These are phyloP conservation scores for Megalops atlanticus DNA, from an alignment of 2,113 vertebrate species.

Conservation along the genomic window DNA sequence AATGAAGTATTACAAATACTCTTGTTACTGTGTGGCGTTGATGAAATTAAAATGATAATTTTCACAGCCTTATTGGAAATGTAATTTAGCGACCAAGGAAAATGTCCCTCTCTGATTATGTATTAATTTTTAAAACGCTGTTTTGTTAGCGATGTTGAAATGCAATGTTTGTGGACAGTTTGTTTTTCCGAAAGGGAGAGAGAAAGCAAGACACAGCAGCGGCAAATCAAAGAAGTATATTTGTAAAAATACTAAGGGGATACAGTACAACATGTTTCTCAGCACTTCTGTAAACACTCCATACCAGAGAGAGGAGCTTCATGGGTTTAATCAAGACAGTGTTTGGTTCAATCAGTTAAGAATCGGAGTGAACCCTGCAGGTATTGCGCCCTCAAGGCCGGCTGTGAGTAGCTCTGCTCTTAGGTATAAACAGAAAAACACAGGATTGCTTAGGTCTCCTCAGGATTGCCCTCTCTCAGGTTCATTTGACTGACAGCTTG, in stretches of 20 bases:
- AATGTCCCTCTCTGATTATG: not conserved
- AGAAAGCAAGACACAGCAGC: not conserved
- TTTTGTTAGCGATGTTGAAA: not conserved
- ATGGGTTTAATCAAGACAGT: too few species aligned
- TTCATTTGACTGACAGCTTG: too few species aligned
- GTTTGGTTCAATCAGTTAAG: too few species aligned
- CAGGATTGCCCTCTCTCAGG: too few species aligned
- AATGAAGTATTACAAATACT: slow-evolving; percentile 9
- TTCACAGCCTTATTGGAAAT: slow-evolving; percentile 26
- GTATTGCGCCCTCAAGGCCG: too few species aligned
- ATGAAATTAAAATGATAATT: slow-evolving; percentile 12
- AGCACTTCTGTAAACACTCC: not conserved
- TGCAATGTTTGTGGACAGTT: not conserved
- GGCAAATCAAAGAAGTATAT: not conserved
- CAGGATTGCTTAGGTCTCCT: too few species aligned
- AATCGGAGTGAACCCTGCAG: too few species aligned
- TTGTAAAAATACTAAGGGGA: not conserved
- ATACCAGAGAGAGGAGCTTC: not conserved
- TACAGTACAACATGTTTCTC: not conserved
- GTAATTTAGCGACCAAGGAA: slow-evolving; percentile 5
- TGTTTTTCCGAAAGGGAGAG: not conserved
- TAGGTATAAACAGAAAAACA: too few species aligned
- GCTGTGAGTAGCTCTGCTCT: too few species aligned
- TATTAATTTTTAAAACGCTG: not conserved
- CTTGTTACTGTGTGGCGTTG: slow-evolving; percentile 5